Evolutionary conservation across 1,140 invertebrate genomes (phyloP).

Genomic region (Cheumatopsyche charites): DNA sequence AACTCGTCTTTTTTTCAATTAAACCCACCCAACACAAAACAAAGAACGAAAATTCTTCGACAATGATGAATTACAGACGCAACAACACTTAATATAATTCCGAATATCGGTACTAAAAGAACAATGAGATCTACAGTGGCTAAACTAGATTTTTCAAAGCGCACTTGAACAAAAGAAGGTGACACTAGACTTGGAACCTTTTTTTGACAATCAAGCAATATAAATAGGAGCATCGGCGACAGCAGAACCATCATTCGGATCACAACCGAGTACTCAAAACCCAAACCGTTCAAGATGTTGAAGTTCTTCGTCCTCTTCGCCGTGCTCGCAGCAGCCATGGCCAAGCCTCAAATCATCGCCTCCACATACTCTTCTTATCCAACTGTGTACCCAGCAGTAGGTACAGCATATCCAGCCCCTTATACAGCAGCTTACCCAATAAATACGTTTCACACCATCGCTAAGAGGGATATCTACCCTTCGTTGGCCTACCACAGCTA

Average conservation of each 20-base stretch:
- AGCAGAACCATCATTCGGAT: not conserved
- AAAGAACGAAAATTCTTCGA: too few relatives aligned
- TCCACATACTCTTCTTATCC: not conserved
- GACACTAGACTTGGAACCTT: not conserved
- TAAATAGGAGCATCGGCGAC: not conserved
- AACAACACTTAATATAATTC: too few relatives aligned
- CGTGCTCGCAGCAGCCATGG: not conserved
- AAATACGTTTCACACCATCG: too few relatives aligned
- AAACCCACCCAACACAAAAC: too few relatives aligned
- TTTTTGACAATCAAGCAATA: constrained; percentile 1
- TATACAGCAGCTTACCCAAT: not conserved
- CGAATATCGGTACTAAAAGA: too few relatives aligned
- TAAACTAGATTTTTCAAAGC: not conserved
- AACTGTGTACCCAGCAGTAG: not conserved
- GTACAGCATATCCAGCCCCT: not conserved
- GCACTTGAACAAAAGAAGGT: not conserved
- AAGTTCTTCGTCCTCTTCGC: not conserved
- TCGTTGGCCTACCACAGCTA: too few relatives aligned
- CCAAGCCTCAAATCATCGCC: not conserved
- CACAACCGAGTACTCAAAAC: not conserved
- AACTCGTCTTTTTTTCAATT: too few relatives aligned
- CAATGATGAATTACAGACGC: too few relatives aligned
- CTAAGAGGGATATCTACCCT: too few relatives aligned
- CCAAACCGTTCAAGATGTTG: not conserved
- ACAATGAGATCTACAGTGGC: not conserved